Evolutionary conservation across 1,140 invertebrate species (phyloP).

Genomic region (Caenorhabditis brenneri): DNA sequence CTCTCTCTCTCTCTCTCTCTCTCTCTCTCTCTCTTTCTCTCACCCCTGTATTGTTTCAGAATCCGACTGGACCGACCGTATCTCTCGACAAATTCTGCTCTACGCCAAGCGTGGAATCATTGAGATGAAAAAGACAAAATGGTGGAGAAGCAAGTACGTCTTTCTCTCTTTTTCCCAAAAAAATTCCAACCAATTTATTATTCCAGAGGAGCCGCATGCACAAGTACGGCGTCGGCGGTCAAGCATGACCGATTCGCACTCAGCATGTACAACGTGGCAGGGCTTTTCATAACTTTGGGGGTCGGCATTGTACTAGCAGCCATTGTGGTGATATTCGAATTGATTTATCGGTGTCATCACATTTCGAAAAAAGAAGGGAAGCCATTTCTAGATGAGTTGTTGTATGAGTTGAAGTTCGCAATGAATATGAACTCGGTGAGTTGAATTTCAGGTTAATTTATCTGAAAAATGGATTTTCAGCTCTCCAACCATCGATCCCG

Average conservation of each 20-base stretch:
- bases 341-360: conserved; percentile 44
- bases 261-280: conserved; percentile 69
- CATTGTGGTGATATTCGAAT: conserved; percentile 54
- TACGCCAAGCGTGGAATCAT: conserved; percentile 70
- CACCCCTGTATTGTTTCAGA: conserved; percentile 51
- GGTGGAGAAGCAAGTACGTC: conserved; percentile 70
- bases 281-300: conserved; percentile 67
- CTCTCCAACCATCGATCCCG: conserved; percentile 13
- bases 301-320: conserved; percentile 58
- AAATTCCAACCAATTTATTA: conserved; percentile 17
- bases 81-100: conserved; percentile 68
- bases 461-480: neutral
- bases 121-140: conserved; percentile 71
- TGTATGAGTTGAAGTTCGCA: neutral
- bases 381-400: conserved; percentile 6
- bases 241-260: conserved; percentile 69
- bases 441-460: neutral
- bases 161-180: neutral
- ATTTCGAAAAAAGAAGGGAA: conserved; percentile 23
- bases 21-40: neutral
- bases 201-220: conserved; percentile 67
- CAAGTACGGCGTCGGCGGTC: conserved; percentile 68
- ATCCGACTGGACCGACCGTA: conserved; percentile 69
- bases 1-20: neutral
- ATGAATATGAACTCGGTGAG: conserved; percentile 18